A percentile compares a stretch with the other conserved stretches of the same genome.
phyloP scores from a whole-genome alignment of 1,140 invertebrate species.

The Ptiloglossa arizonensis region DNA sequence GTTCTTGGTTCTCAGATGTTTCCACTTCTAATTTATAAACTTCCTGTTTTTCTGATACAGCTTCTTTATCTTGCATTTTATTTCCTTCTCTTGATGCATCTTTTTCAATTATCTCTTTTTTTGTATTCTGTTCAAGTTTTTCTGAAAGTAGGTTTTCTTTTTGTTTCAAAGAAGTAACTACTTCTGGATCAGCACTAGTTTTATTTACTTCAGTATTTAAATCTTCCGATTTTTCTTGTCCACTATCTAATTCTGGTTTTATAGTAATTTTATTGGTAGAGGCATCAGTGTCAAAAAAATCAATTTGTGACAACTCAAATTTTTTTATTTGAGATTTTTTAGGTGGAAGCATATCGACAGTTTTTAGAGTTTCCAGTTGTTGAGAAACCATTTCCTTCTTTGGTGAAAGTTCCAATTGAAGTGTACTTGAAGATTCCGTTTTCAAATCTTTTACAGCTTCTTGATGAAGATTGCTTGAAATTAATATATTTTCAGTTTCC shows the following conservation, averaged over 20 bases:
- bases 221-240: conserved; percentile 22
- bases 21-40: not conserved
- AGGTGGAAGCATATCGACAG: conserved; percentile 72
- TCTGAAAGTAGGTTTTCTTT: conserved; percentile 2
- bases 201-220: conserved; percentile 1
- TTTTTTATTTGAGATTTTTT: conserved; percentile 80
- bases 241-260: not conserved
- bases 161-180: not conserved
- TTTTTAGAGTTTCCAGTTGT: conserved; percentile 38
- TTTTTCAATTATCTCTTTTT: not conserved
- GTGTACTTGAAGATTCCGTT: not conserved
- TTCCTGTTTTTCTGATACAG: not conserved
- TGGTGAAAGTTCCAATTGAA: not conserved
- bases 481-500: conserved; percentile 26
- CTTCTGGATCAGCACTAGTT: not conserved
- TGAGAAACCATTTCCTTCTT: conserved; percentile 31
- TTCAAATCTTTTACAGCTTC: conserved; percentile 21
- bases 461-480: not conserved
- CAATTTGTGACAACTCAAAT: conserved; percentile 76
- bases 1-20: conserved; percentile 3
- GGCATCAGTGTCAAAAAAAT: conserved; percentile 64
- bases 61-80: not conserved
- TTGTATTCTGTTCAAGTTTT: not conserved
- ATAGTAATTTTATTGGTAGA: conserved; percentile 10
- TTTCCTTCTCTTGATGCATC: conserved; percentile 1